phyloP scores from a whole-genome alignment of 2,888 invertebrate species.

The Cephus pygmeus region DNA sequence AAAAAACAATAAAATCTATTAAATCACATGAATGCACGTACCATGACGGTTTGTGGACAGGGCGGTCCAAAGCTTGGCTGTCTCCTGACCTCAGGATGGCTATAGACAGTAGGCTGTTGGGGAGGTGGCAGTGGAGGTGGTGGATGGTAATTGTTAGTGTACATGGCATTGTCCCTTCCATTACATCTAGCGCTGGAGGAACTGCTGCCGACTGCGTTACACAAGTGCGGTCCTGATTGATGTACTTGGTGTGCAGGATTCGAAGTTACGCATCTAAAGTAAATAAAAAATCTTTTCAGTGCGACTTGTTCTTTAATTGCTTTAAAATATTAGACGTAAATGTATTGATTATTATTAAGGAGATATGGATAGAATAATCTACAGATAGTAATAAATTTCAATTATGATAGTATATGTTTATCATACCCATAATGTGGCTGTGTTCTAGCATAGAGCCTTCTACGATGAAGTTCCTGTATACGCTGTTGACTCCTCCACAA shows the following conservation, averaged over 20 bases:
- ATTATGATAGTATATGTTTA: not conserved
- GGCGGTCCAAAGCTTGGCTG: constrained; percentile 44
- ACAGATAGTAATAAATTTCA: not conserved
- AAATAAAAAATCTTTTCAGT: not conserved
- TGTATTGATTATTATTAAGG: not conserved
- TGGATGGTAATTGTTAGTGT: constrained; percentile 41
- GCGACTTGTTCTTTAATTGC: not conserved
- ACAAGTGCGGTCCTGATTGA: constrained; percentile 40
- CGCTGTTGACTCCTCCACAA: constrained; percentile 82
- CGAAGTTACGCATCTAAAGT: constrained; percentile 42
- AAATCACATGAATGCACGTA: constrained; percentile 20
- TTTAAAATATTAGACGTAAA: not conserved
- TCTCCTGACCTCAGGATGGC: constrained; percentile 63
- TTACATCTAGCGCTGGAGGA: constrained; percentile 43
- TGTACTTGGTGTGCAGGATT: constrained; percentile 46
- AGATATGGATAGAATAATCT: not conserved
- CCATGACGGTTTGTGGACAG: constrained; percentile 52
- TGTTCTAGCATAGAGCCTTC: constrained; percentile 52
- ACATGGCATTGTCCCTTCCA: constrained; percentile 39
- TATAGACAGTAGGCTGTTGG: constrained; percentile 66
- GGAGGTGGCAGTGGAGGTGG: constrained; percentile 48
- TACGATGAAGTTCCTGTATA: constrained; percentile 71
- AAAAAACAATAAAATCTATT: not conserved
- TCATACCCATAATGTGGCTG: constrained; percentile 46
- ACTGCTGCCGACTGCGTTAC: constrained; percentile 41